Evolutionary conservation across 2,888 invertebrate genomes (phyloP).

Genomic region (Synergus gifuensis): DNA sequence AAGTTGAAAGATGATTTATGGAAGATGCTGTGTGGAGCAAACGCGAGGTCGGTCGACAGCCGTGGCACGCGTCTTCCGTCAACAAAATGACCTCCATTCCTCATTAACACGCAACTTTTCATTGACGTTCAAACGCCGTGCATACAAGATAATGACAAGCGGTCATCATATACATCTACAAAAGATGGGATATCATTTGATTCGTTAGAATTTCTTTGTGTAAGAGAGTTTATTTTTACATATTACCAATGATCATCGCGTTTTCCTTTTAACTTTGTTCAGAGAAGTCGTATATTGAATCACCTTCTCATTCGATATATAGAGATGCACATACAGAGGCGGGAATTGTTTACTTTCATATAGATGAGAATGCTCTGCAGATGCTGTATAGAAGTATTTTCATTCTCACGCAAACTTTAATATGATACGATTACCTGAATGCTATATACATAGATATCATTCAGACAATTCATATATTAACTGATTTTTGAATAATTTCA

Average conservation of each 20-base stretch:
- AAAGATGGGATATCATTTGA: slow-evolving; percentile 6
- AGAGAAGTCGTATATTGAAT: slow-evolving; percentile 2
- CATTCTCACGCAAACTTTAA: not conserved
- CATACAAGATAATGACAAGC: slow-evolving; percentile 24
- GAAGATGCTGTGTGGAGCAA: not conserved
- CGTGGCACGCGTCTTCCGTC: slow-evolving; percentile 39
- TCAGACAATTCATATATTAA: too few species aligned
- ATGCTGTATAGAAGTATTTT: not conserved
- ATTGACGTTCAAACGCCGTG: slow-evolving; percentile 25
- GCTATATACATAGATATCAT: too few species aligned
- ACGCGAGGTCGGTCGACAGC: slow-evolving; percentile 31
- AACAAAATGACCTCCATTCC: slow-evolving; percentile 40
- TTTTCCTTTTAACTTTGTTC: not conserved
- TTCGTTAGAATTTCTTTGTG: slow-evolving; percentile 23
- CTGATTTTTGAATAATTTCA: too few species aligned
- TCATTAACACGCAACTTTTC: slow-evolving; percentile 27
- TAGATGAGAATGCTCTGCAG: too few species aligned
- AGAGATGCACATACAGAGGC: slow-evolving; percentile 1
- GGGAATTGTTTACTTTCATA: slow-evolving; percentile 27
- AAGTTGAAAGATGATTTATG: not conserved
- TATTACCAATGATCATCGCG: not conserved
- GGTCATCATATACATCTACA: slow-evolving; percentile 11
- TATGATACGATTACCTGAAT: too few species aligned
- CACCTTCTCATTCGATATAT: slow-evolving; percentile 17
- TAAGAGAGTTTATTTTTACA: not conserved